A percentile compares a stretch with the other conserved stretches of the same genome.
These are phyloP conservation scores for Sapayoa aenigma DNA, from an alignment of 2,113 vertebrate genomes.

Conservation along the genomic window DNA sequence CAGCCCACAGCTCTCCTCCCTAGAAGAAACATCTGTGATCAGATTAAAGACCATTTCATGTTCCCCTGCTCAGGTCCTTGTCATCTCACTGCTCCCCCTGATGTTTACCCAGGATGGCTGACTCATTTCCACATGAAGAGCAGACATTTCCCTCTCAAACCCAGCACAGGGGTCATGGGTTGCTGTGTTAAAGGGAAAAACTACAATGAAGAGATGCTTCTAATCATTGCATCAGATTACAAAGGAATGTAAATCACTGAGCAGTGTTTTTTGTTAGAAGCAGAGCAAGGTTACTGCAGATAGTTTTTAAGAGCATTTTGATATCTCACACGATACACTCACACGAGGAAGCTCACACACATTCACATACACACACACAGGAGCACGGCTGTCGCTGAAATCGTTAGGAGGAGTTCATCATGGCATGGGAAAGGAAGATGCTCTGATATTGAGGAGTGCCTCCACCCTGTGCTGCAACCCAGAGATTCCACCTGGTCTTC, in stretches of 20 bases:
- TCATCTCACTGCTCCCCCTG: background rate
- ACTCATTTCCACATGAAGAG: constrained; percentile 62
- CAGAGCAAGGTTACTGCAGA: constrained; percentile 19
- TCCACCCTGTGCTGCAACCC: background rate
- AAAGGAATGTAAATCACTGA: constrained; percentile 55
- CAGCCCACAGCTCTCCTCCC: background rate
- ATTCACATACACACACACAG: fast-evolving
- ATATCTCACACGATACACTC: background rate
- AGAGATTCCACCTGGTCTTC: background rate
- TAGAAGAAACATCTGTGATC: background rate
- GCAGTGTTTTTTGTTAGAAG: background rate
- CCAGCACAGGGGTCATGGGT: background rate
- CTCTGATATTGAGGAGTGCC: background rate
- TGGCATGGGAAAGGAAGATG: background rate
- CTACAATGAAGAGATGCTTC: constrained; percentile 23
- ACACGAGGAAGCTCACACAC: background rate
- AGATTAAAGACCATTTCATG: constrained; percentile 53
- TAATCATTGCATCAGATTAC: constrained; percentile 54
- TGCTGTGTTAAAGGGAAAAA: constrained; percentile 20
- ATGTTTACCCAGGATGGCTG: background rate
- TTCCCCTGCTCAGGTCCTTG: background rate
- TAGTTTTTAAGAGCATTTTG: background rate
- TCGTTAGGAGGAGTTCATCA: background rate
- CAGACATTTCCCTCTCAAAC: constrained; percentile 27
- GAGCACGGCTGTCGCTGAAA: fast-evolving